phyloP scores from a whole-genome alignment of 1,140 invertebrate species.

The Sitodiplosis mosellana region DNA sequence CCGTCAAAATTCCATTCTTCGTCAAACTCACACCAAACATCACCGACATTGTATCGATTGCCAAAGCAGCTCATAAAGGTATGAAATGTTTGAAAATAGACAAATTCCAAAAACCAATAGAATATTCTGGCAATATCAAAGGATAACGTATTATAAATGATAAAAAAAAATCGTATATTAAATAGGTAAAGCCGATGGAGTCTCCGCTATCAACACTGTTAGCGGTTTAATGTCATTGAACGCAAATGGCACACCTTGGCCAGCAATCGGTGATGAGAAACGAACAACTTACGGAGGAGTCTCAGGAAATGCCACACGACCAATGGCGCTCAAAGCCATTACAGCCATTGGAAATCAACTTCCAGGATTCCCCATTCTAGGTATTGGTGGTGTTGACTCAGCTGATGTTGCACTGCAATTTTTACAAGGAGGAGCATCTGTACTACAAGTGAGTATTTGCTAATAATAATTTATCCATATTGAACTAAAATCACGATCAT shows the following conservation, averaged over 20 bases:
- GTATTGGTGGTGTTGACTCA: slow-evolving; percentile 91
- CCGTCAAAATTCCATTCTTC: slow-evolving; percentile 91
- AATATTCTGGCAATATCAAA: not conserved
- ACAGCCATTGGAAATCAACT: slow-evolving; percentile 66
- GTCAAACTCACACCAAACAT: slow-evolving; percentile 96
- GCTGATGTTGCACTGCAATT: slow-evolving; percentile 88
- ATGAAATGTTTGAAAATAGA: slow-evolving; percentile 6
- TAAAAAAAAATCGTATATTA: no score
- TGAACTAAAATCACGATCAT: not conserved
- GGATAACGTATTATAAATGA: no score
- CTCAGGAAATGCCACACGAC: slow-evolving; percentile 87
- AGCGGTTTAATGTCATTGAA: slow-evolving; percentile 79
- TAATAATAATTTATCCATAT: not conserved
- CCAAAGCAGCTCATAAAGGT: slow-evolving; percentile 78
- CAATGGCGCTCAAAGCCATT: slow-evolving; percentile 77
- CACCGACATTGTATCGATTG: slow-evolving; percentile 79
- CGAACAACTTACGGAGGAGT: slow-evolving; percentile 91
- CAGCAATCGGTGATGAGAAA: slow-evolving; percentile 61
- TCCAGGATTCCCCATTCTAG: slow-evolving; percentile 74
- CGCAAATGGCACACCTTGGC: slow-evolving; percentile 72
- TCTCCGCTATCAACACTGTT: slow-evolving; percentile 94
- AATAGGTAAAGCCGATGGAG: slow-evolving; percentile 73
- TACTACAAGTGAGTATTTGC: slow-evolving; percentile 52
- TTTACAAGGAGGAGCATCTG: slow-evolving; percentile 73
- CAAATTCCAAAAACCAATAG: not conserved